Percentiles rank a stretch among this genome's conserved stretches.
These are phyloP conservation scores for Drosophila parthenogenetica DNA, from an alignment of 2,888 invertebrate species.

Conservation along the genomic window DNA sequence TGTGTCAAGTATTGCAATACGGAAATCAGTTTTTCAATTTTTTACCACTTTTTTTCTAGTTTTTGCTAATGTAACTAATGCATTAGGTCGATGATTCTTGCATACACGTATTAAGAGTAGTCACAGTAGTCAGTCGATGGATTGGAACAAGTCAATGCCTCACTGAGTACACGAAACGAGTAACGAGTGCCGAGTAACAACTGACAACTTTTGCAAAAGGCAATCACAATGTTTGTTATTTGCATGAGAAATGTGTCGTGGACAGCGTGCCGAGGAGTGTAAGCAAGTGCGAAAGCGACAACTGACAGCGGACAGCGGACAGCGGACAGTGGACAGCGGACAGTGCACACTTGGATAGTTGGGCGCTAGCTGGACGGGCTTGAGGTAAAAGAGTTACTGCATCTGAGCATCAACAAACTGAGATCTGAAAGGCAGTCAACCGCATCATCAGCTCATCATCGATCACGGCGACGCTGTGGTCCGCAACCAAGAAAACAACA, in stretches of 20 bases:
- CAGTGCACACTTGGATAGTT: neutral
- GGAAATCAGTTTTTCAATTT: conserved; percentile 10
- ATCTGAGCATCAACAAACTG: conserved; percentile 11
- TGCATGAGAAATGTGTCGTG: conserved; percentile 68
- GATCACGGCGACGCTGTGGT: conserved; percentile 67
- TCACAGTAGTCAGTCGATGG: conserved; percentile 14
- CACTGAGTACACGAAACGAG: conserved; percentile 7
- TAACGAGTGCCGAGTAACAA: neutral
- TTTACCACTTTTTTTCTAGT: conserved; percentile 2
- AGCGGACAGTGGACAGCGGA: neutral
- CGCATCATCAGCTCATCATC: conserved; percentile 72
- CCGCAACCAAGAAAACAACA: conserved; percentile 27
- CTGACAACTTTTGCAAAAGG: conserved; percentile 20
- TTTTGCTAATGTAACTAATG: conserved; percentile 25
- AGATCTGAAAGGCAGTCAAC: conserved; percentile 50
- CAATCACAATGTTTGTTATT: conserved; percentile 48
- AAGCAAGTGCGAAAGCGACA: conserved; percentile 63
- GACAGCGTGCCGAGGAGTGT: conserved; percentile 15
- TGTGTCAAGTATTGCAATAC: neutral
- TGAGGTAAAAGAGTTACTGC: conserved; percentile 9
- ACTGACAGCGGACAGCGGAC: conserved; percentile 41
- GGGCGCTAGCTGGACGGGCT: conserved; percentile 3
- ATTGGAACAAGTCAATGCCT: conserved; percentile 46
- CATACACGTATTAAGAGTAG: conserved; percentile 34
- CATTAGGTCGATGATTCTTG: conserved; percentile 30